Conservation (phyloP, 2,888 invertebrate species). For the Plemyria rubiginata region DNA sequence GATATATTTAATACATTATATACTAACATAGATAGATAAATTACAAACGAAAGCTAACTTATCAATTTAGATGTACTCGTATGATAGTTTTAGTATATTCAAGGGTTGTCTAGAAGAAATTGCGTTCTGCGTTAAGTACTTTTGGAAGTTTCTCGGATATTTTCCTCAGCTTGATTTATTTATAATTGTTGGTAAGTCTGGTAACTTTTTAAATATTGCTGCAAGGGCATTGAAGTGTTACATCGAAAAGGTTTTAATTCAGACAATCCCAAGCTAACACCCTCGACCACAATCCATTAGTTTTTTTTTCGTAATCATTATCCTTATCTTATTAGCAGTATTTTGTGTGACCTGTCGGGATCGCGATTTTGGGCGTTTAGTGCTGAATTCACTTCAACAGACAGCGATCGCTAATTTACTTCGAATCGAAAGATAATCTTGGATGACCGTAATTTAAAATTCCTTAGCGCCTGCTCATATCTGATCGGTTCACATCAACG, state of each 20-base stretch:
- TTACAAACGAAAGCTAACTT: no score
- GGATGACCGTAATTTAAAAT: constrained; percentile 11
- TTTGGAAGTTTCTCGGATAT: no score
- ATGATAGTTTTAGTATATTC: no score
- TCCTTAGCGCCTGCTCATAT: constrained; percentile 14
- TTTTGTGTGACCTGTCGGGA: constrained; percentile 28
- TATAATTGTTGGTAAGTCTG: not conserved
- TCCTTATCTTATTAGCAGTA: constrained; percentile 38
- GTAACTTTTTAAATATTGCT: not conserved
- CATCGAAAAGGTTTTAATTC: constrained; percentile 36
- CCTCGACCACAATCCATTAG: constrained; percentile 12
- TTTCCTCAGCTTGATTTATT: no score
- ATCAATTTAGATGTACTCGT: no score
- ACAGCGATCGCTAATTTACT: constrained; percentile 11
- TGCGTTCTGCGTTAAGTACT: no score
- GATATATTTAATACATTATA: no score
- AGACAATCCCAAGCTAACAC: constrained; percentile 39
- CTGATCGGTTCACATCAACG: constrained; percentile 6
- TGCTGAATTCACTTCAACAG: constrained; percentile 20
- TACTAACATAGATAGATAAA: no score
- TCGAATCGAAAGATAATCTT: constrained; percentile 14
- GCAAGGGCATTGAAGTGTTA: constrained; percentile 18
- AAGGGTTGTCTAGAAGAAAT: no score
- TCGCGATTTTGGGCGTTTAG: constrained; percentile 18
- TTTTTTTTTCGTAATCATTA: no score